A percentile compares a stretch with the other conserved stretches of the same genome.
Evolutionary conservation across 2,888 invertebrate genomes (phyloP).

Genomic region (Vesta saturnalis): DNA sequence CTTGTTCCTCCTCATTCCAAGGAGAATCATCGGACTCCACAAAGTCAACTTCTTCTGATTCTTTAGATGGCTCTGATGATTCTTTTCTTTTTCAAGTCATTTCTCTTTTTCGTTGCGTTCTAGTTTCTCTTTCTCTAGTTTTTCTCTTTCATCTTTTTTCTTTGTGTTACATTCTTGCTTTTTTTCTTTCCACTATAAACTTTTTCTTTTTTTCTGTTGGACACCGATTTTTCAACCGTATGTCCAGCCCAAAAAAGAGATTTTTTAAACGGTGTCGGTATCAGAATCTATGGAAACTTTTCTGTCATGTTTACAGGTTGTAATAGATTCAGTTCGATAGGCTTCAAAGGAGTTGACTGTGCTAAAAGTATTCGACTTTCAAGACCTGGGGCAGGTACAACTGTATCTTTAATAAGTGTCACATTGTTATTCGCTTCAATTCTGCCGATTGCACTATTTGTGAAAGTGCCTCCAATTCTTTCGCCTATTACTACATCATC

Average conservation of each 20-base stretch:
- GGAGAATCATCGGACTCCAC: background rate
- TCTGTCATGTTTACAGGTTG: background rate
- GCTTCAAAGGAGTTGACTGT: too few species aligned
- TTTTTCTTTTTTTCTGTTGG: background rate
- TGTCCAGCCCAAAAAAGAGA: background rate
- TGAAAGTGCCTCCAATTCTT: background rate
- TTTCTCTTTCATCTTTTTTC: background rate
- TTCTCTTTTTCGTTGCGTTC: background rate
- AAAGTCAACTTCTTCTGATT: background rate
- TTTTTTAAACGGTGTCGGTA: background rate
- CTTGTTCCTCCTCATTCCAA: background rate
- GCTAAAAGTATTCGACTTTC: background rate
- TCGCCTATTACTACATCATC: background rate
- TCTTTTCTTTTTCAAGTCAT: background rate
- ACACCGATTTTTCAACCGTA: background rate
- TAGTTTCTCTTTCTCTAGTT: background rate
- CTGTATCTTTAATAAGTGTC: background rate
- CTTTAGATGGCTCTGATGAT: background rate
- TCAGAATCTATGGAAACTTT: background rate
- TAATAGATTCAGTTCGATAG: background rate
- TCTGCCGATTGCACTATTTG: background rate
- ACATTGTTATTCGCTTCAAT: background rate
- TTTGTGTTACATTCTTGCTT: too few species aligned
- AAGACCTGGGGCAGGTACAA: background rate
- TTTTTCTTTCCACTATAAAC: too few species aligned